Evolutionary conservation across 2,888 invertebrate species (phyloP), one percentile per base, ranked within the genome.

Genomic region (Beris morrisii): DNA sequence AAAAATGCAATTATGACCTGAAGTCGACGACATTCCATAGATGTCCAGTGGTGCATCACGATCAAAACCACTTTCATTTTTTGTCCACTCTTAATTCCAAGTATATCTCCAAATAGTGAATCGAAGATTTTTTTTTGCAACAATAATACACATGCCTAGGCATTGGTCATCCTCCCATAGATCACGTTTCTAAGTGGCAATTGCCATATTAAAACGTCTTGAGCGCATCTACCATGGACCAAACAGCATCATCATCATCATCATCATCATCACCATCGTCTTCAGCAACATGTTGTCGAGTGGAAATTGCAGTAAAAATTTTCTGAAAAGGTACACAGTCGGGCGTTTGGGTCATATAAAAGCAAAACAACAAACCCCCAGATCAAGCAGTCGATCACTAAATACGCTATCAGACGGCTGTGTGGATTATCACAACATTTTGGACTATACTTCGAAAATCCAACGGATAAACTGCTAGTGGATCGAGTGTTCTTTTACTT

Each of bases 351-450:
- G 69, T 69, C 69, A 72, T 78, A 80, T 79, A 79, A 76, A 79
- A 79, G 77, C 78, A 72, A 72, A 74, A 73, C 73, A 73, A 74
- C 68, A 66, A 71, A 70, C 72, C 74, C 71, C 76, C 76, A 74
- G 73, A 74, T 73, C 71, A 72, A 75, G 75, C 77, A 79, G 79
- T 79, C 72, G 73, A 74, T 72, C 75, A 74, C 75, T 75, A 73
- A 75, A 75, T 65, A 69, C 69, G 69, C 69, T 70, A 64, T 66
- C 65, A 67, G 15, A 58, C 65, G 64, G 63, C 61, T 65, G 63
- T 50, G 53, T 38, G 45, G n/a, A 48, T 48, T 15, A 48, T 15
- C n/a, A 11, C 9, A 9, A 44, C 4, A 11, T 48, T 15, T 48
- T 48, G 48, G 15, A 48, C 11, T n/a, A 15, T 48, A 48, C n/a